Evolutionary conservation across 1,140 invertebrate species (phyloP).

Genomic region (Bombus turneri): DNA sequence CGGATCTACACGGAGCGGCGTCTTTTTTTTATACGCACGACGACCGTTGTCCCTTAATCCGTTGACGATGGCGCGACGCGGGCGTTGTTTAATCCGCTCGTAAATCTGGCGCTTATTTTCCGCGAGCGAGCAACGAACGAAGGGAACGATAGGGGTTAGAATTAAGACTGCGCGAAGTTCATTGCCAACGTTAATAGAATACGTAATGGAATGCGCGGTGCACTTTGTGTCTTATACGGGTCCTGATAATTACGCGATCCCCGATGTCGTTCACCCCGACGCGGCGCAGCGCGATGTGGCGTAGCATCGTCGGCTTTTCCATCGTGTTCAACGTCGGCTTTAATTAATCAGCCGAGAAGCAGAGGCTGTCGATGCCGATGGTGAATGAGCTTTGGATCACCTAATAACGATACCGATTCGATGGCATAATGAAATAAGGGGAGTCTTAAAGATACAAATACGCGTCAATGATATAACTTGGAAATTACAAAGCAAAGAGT

Average conservation of each 20-base stretch:
- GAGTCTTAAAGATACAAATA: no score
- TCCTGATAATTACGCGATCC: slow-evolving; percentile 3
- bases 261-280: neutral
- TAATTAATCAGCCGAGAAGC: no score
- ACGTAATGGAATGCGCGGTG: slow-evolving; percentile 14
- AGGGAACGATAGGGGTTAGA: slow-evolving; percentile 9
- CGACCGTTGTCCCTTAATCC: slow-evolving; percentile 37
- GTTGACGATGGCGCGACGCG: neutral
- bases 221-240: neutral
- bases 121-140: neutral
- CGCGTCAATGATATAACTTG: no score
- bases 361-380: no score
- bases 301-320: no score
- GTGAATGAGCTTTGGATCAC: no score
- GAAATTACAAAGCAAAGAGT: no score
- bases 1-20: neutral
- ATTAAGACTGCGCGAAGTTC: slow-evolving; percentile 55
- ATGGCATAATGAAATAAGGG: no score
- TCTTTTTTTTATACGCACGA: slow-evolving; percentile 55
- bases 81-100: slow-evolving; percentile 26
- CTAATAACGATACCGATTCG: no score
- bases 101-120: slow-evolving; percentile 40
- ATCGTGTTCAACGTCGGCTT: no score
- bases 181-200: slow-evolving; percentile 49
- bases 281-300: no score